Conservation (phyloP, 2,888 invertebrate genomes). For the Eupithecia exiguata region DNA sequence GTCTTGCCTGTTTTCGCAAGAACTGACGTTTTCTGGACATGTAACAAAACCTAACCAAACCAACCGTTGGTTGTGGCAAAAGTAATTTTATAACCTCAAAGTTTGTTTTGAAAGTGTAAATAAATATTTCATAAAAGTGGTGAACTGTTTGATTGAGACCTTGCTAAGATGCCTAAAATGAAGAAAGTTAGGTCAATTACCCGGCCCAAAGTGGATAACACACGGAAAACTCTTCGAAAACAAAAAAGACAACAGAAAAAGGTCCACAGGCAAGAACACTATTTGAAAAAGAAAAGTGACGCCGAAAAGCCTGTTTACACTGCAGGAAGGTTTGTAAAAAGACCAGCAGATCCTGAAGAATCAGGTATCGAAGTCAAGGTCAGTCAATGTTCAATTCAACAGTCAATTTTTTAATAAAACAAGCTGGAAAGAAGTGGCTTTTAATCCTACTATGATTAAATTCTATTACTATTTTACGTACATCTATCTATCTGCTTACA, state of each 20-base stretch:
- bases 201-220: slow-evolving; percentile 62
- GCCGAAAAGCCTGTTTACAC: slow-evolving; percentile 48
- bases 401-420: background rate
- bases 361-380: slow-evolving; percentile 54
- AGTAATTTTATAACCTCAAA: slow-evolving; percentile 21
- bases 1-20: background rate
- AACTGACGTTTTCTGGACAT: background rate
- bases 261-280: slow-evolving; percentile 73
- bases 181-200: slow-evolving; percentile 60
- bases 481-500: background rate
- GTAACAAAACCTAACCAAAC: slow-evolving; percentile 9
- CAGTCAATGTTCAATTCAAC: slow-evolving; percentile 19
- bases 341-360: slow-evolving; percentile 56
- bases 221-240: slow-evolving; percentile 89
- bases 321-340: slow-evolving; percentile 72
- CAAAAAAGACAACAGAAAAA: slow-evolving; percentile 88
- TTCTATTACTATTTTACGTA: background rate
- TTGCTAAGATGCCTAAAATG: slow-evolving; percentile 49
- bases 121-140: background rate
- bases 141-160: background rate
- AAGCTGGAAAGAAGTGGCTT: background rate
- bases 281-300: slow-evolving; percentile 66
- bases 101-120: slow-evolving; percentile 18
- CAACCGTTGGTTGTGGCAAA: background rate
- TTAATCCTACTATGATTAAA: background rate